Evolutionary conservation across 2,797 vertebrate species (phyloP), one percentile per base, ranked within the genome.

Genomic region (Chiroxiphia lanceolata): DNA sequence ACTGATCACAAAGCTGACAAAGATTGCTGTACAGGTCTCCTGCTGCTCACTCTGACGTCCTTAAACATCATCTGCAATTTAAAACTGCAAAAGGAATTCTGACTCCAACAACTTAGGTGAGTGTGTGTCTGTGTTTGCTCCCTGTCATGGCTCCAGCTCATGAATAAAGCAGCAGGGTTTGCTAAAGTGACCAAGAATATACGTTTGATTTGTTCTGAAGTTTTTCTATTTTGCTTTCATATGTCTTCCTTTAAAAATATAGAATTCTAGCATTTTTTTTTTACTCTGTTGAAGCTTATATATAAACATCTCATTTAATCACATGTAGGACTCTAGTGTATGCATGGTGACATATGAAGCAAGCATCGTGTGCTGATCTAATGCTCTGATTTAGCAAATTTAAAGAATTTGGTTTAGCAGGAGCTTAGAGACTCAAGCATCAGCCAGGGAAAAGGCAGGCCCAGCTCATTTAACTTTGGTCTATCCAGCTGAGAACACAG

Each of bases 101-200:
- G 67, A 59, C 56, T 77, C 53, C 94, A 45, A n/a, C n/a, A 38
- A 84, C 42, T 83, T 42, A 95, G 98, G 98, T 98, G 95, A 98
- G 98, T 95, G 77, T 26, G 20, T 36, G 79, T 89, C 78, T 81
- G 17, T 34, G 64, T 90, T 83, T 78, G 64, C 74, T 85, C 67
- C 27, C 36, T 60, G 67, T 92, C 72, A 31, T 7, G 44, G 27
- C 10, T 92, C 80, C 2, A 4, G 60, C 54, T 90, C 27, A 5
- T 29, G 54, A 83, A 69, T 54, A 70, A 93, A 83, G 84, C 56
- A 59, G 31, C 16, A 76, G 36, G 6, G 38, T 82, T 87, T 72
- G 38, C 33, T 64, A 4, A 65, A 54, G 34, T 68, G 53, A 19
- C 80, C 77, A 63, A 67, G n/a, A 87, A 53, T 68, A 67, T 65